Conservation (phyloP, 2,888 invertebrate genomes). For the Harpagoxenus sublaevis region DNA sequence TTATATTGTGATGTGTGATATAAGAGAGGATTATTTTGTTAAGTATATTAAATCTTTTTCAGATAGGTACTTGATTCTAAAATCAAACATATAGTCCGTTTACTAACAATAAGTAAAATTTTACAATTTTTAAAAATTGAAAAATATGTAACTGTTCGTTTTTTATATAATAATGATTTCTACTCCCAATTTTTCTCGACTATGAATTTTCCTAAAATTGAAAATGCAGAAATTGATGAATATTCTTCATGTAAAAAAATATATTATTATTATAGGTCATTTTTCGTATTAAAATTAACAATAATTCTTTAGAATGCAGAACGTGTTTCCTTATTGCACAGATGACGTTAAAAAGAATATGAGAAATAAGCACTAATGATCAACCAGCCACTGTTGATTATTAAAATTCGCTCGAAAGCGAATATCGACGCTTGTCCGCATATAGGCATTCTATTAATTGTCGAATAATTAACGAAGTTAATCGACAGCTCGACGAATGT, state of each 20-base stretch:
- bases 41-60: background rate
- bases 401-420: constrained; percentile 78
- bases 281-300: background rate
- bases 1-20: background rate
- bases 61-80: background rate
- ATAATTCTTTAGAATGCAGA: background rate
- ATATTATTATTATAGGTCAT: background rate
- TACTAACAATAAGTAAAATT: background rate
- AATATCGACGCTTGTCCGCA: constrained; percentile 74
- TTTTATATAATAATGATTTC: background rate
- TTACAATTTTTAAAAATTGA: background rate
- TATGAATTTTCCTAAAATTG: background rate
- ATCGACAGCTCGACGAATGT: constrained; percentile 83
- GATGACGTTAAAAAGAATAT: background rate
- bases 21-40: background rate
- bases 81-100: background rate
- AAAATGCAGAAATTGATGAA: background rate
- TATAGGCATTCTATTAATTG: constrained; percentile 76
- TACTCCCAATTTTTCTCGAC: background rate
- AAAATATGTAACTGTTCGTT: background rate
- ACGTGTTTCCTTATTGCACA: background rate
- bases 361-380: constrained; percentile 31
- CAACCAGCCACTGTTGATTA: constrained; percentile 67
- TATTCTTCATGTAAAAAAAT: background rate
- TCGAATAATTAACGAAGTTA: constrained; percentile 84